A percentile compares a stretch with the other conserved stretches of the same genome.
Evolutionary conservation across 2,888 invertebrate species (phyloP).

Genomic region (Amphimallon solstitiale): DNA sequence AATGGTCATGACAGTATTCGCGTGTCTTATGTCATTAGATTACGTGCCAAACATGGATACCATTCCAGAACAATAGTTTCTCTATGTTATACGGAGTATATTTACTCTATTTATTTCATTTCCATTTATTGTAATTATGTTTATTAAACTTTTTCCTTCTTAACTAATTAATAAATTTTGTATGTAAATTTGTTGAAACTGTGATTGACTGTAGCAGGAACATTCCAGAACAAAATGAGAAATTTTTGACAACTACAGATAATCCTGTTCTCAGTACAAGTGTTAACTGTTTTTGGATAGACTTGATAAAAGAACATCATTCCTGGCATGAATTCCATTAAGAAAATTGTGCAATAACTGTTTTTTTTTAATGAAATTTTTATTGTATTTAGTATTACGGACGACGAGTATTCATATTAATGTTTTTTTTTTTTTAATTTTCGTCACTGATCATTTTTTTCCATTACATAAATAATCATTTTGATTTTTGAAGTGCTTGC

Average conservation of each 20-base stretch:
- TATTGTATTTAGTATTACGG: too few relatives aligned
- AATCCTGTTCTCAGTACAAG: not conserved
- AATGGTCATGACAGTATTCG: conserved; percentile 99
- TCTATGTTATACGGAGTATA: conserved; percentile 1
- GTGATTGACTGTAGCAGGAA: conserved; percentile 45
- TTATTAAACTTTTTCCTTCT: conserved; percentile 5
- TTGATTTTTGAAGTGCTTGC: too few relatives aligned
- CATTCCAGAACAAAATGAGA: conserved; percentile 13
- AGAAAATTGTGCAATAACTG: conserved; percentile 20
- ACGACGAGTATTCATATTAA: too few relatives aligned
- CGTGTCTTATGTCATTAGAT: conserved; percentile 98
- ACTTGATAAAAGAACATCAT: conserved; percentile 1
- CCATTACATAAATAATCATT: too few relatives aligned
- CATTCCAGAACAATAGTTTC: conserved; percentile 42
- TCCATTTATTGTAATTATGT: conserved; percentile 6
- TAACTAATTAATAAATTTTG: conserved; percentile 33
- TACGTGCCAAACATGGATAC: conserved; percentile 89
- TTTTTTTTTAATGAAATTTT: not conserved
- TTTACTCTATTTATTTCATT: conserved; percentile 7
- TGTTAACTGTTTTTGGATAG: conserved; percentile 3
- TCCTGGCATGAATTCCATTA: conserved; percentile 10
- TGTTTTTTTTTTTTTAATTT: too few relatives aligned
- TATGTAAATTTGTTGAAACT: conserved; percentile 46
- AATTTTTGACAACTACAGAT: not conserved
- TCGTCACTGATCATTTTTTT: too few relatives aligned